Percentiles rank a stretch among this genome's conserved stretches.
phyloP scores from a whole-genome alignment of 92 coral and sea anemone genomes.

The Desmophyllum pertusum region DNA sequence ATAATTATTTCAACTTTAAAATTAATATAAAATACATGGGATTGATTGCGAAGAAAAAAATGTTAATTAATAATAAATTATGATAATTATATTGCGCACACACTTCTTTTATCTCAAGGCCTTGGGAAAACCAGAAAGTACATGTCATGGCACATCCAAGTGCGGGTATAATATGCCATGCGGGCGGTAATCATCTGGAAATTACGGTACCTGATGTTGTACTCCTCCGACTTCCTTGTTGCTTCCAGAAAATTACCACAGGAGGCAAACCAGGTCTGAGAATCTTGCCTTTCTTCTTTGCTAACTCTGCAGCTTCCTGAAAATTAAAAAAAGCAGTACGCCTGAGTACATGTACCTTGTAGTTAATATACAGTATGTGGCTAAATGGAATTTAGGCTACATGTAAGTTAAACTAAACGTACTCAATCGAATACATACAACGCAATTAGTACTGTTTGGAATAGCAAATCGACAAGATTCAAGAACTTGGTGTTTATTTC shows the following conservation, averaged over 20 bases:
- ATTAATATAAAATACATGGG: too few species aligned
- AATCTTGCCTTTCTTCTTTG: constrained; percentile 76
- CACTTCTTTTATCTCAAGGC: too few species aligned
- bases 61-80: too few species aligned
- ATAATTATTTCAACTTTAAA: too few species aligned
- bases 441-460: constrained; percentile 19
- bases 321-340: not conserved
- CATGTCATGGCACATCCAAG: too few species aligned
- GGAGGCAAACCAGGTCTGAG: constrained; percentile 70
- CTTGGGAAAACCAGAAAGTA: not conserved
- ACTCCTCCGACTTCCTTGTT: constrained; percentile 59
- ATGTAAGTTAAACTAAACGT: too few species aligned
- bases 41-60: too few species aligned
- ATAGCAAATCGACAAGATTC: not conserved
- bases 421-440: constrained; percentile 21
- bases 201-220: constrained; percentile 26
- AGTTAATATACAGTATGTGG: not conserved
- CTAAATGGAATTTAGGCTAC: too few species aligned
- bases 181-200: too few species aligned
- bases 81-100: too few species aligned
- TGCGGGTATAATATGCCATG: too few species aligned
- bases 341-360: too few species aligned
- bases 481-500: not conserved
- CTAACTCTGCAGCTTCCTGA: constrained; percentile 87
- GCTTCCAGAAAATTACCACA: constrained; percentile 85